Conservation (phyloP, 2,113 vertebrate species). For the Gnathonemus echidnorhynchus region DNA sequence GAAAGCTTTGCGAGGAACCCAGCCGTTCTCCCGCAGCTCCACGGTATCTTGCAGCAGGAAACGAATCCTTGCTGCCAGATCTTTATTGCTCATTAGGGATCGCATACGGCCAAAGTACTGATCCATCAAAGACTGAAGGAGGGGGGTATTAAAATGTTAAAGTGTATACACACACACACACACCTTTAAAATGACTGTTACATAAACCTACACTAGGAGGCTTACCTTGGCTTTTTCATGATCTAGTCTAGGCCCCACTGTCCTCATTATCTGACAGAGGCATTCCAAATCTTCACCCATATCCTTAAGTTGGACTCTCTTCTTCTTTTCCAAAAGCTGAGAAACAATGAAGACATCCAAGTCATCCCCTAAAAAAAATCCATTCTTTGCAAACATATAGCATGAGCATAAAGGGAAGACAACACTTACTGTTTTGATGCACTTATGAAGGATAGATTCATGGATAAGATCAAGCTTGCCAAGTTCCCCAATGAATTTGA, state of each 20-base stretch:
- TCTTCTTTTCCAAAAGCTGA: constrained; percentile 99
- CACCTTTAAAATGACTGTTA: background rate
- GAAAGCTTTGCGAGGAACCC: constrained; percentile 99
- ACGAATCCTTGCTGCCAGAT: constrained; percentile 99
- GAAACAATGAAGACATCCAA: background rate
- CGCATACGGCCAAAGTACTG: constrained; percentile 99
- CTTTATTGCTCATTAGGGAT: constrained; percentile 99
- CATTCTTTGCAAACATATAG: background rate
- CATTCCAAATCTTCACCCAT: constrained; percentile 99
- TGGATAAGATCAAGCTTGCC: constrained; percentile 99
- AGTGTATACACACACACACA: background rate
- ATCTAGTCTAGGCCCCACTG: constrained; percentile 98
- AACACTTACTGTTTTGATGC: constrained; percentile 99
- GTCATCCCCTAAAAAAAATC: background rate
- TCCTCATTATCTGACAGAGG: constrained; percentile 99
- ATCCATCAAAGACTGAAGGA: constrained; percentile 95
- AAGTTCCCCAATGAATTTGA: constrained; percentile 99
- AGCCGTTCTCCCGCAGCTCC: constrained; percentile 97
- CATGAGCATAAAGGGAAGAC: constrained; percentile 34
- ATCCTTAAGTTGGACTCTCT: constrained; percentile 98
- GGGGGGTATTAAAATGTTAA: constrained; percentile 14
- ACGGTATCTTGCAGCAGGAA: constrained; percentile 99
- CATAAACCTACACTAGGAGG: background rate
- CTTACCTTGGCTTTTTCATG: constrained; percentile 97
- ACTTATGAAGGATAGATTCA: constrained; percentile 99